Evolutionary conservation across 2,797 vertebrate genomes (phyloP).

Genomic region (Sebastes kiyomatsui): DNA sequence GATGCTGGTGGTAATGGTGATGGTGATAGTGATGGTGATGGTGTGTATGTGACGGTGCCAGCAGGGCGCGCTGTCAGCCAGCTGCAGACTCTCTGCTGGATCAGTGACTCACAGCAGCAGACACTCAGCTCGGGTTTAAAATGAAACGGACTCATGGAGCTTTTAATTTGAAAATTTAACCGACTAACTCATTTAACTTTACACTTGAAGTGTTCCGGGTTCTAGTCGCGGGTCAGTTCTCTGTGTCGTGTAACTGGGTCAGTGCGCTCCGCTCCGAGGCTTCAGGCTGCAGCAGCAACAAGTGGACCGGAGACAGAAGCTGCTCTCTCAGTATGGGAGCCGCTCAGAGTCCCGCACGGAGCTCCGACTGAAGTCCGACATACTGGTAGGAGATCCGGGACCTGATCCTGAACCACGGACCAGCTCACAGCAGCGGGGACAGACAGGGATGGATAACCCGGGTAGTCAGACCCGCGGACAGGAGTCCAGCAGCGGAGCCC

Average conservation of each 20-base stretch:
- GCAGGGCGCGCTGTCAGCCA: too few relatives aligned
- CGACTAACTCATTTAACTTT: neutral
- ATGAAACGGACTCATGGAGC: neutral
- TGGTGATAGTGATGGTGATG: too few relatives aligned
- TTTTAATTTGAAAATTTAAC: neutral
- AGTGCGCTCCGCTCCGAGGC: too few relatives aligned
- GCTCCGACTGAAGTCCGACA: neutral
- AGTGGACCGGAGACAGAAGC: neutral
- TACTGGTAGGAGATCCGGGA: neutral
- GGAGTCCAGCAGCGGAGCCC: neutral
- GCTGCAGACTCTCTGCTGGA: too few relatives aligned
- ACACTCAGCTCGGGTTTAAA: fast-evolving
- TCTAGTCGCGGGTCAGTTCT: neutral
- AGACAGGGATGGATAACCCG: neutral
- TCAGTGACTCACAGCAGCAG: neutral
- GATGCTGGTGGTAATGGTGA: too few relatives aligned
- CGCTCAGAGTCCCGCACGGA: neutral
- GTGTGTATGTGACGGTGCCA: too few relatives aligned
- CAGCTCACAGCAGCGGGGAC: neutral
- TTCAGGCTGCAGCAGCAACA: neutral
- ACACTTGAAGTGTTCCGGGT: neutral
- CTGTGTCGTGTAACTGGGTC: too few relatives aligned
- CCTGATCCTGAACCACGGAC: neutral
- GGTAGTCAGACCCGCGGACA: neutral
- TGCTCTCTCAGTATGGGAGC: neutral